Conservation (phyloP, 2,888 invertebrate species). For the Chrysomela aeneicollis region DNA sequence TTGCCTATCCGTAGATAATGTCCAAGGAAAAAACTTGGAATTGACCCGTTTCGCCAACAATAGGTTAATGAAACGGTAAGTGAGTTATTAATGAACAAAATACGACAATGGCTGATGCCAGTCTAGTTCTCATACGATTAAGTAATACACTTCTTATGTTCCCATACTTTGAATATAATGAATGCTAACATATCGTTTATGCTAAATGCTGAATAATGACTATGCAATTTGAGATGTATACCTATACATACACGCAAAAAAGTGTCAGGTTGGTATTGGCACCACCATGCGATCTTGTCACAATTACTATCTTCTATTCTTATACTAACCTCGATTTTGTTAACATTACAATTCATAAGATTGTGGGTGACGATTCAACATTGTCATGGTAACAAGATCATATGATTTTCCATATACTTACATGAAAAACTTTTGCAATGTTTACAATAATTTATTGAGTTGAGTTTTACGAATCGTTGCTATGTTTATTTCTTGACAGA, state of each 20-base stretch:
- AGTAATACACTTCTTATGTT: constrained; percentile 46
- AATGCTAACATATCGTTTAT: constrained; percentile 47
- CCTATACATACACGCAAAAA: background rate
- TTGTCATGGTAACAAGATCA: no score
- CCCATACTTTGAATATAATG: constrained; percentile 49
- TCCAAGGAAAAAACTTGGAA: constrained; percentile 25
- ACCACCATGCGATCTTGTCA: no score
- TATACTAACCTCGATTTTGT: no score
- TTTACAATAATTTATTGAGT: no score
- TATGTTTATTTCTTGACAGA: no score
- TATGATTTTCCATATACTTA: no score
- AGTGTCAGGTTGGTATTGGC: no score
- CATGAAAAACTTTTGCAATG: no score
- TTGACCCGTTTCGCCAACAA: constrained; percentile 33
- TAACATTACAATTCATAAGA: no score
- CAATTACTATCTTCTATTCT: no score
- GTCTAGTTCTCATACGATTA: constrained; percentile 49
- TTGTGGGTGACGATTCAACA: no score
- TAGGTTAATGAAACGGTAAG: constrained; percentile 33
- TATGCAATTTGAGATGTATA: constrained; percentile 19
- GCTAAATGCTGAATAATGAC: constrained; percentile 36
- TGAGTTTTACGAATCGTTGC: no score
- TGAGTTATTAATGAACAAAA: constrained; percentile 28
- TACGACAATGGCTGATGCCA: constrained; percentile 47
- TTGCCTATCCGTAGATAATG: constrained; percentile 22